phyloP scores from a whole-genome alignment of 2,113 vertebrate genomes.

The Gila orcuttii region DNA sequence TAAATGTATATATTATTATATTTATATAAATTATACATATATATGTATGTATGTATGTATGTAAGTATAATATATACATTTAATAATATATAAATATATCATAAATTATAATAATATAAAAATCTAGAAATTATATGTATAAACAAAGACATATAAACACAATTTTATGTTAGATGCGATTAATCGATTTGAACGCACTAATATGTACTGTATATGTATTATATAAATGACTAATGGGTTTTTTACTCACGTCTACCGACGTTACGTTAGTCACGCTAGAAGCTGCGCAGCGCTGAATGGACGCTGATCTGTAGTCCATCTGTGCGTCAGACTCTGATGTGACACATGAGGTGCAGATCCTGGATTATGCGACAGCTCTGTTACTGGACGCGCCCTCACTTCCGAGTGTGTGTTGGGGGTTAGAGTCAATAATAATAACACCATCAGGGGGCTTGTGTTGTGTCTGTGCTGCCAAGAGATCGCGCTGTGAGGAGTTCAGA shows the following conservation, averaged over 20 bases:
- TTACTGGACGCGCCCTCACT: slow-evolving; percentile 16
- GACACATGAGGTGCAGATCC: background rate
- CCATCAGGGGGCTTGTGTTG: slow-evolving; percentile 17
- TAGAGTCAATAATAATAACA: slow-evolving; percentile 55
- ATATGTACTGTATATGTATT: too few species aligned
- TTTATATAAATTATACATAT: too few species aligned
- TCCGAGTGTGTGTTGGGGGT: slow-evolving; percentile 26
- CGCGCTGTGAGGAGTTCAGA: background rate
- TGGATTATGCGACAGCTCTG: background rate
- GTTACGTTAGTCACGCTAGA: background rate
- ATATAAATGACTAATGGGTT: background rate
- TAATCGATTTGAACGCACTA: too few species aligned
- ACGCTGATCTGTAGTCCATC: slow-evolving; percentile 38
- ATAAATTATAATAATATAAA: too few species aligned
- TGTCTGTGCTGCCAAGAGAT: slow-evolving; percentile 25
- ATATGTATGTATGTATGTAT: too few species aligned
- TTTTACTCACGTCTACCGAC: background rate
- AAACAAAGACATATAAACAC: too few species aligned
- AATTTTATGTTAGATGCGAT: too few species aligned
- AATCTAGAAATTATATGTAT: too few species aligned
- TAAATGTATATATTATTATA: too few species aligned
- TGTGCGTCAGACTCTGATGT: too few species aligned
- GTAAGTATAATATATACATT: rapidly evolving
- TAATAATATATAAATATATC: too few species aligned
- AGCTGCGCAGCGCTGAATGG: background rate